Percentiles rank a stretch among this genome's conserved stretches.
These are phyloP conservation scores for Allophyes oxyacanthae DNA, from an alignment of 2,888 invertebrate species.

Conservation along the genomic window DNA sequence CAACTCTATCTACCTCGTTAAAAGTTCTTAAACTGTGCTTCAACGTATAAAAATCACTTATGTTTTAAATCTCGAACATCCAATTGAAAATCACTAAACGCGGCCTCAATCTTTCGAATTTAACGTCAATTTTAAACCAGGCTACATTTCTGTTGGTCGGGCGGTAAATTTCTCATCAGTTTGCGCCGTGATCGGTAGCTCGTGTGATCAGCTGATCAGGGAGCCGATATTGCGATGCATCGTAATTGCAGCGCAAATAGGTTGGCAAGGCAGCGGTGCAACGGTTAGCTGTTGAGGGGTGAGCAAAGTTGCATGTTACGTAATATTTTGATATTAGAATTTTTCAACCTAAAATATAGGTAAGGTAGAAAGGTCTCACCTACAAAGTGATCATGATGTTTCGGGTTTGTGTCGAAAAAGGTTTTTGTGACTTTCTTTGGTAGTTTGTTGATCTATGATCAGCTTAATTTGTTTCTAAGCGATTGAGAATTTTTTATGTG, in stretches of 20 bases:
- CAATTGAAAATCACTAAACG: conserved; percentile 15
- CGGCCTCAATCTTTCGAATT: conserved; percentile 39
- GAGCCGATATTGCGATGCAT: conserved; percentile 40
- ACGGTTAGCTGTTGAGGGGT: conserved; percentile 8
- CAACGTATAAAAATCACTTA: neutral
- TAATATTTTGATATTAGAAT: conserved; percentile 11
- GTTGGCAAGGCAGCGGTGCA: conserved; percentile 35
- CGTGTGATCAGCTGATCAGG: conserved; percentile 61
- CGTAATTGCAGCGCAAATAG: conserved; percentile 64
- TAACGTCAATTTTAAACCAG: conserved; percentile 49
- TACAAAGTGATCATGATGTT: neutral
- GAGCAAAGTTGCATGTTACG: conserved; percentile 4
- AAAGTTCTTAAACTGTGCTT: too few species aligned
- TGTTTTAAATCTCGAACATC: neutral
- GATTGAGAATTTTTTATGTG: too few species aligned
- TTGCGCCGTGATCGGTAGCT: conserved; percentile 61
- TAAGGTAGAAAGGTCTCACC: too few species aligned
- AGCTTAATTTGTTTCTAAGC: too few species aligned
- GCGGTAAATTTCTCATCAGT: conserved; percentile 84
- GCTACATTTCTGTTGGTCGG: conserved; percentile 76
- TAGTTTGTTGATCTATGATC: too few species aligned
- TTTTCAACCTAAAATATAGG: too few species aligned
- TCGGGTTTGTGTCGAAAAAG: neutral
- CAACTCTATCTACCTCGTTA: too few species aligned
- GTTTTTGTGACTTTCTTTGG: too few species aligned